Percentiles rank a stretch among this genome's conserved stretches.
Evolutionary conservation across 53 echinoderm and acorn worm genomes (phyloP).

Genomic region (Paracentrotus lividus): DNA sequence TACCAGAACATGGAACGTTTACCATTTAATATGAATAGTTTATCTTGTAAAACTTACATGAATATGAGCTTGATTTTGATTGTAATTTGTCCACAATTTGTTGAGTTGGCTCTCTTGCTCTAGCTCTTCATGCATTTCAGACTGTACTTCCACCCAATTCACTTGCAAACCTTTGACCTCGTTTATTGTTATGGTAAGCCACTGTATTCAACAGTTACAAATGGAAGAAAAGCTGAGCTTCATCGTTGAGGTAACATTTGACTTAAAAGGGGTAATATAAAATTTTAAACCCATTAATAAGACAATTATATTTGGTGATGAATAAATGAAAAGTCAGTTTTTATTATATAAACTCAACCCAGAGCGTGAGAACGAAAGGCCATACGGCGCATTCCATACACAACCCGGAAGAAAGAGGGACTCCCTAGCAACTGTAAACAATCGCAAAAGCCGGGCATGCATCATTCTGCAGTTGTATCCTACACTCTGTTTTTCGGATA

Average conservation of each 20-base stretch:
- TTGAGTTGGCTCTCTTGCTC: too few species aligned
- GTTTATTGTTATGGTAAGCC: background rate
- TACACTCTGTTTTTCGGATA: too few species aligned
- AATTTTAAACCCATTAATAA: background rate
- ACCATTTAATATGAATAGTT: background rate
- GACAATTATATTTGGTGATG: background rate
- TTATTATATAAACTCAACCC: background rate
- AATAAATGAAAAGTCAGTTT: background rate
- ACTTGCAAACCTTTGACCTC: background rate
- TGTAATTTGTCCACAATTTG: too few species aligned
- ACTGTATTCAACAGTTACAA: background rate
- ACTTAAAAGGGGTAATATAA: background rate
- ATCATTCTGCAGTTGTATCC: too few species aligned
- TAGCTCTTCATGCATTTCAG: too few species aligned
- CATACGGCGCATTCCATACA: background rate
- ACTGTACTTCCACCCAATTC: too few species aligned
- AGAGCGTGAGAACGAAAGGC: background rate
- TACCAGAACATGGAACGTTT: background rate
- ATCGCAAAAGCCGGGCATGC: background rate
- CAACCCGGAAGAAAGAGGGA: slow-evolving; percentile 22
- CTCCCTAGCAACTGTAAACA: slow-evolving; percentile 52
- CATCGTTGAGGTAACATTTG: background rate
- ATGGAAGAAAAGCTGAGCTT: background rate
- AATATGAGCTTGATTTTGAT: background rate
- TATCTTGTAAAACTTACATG: background rate